These are phyloP conservation scores for Alaudala cheleensis DNA, from an alignment of 2,113 vertebrate species.

Conservation along the genomic window DNA sequence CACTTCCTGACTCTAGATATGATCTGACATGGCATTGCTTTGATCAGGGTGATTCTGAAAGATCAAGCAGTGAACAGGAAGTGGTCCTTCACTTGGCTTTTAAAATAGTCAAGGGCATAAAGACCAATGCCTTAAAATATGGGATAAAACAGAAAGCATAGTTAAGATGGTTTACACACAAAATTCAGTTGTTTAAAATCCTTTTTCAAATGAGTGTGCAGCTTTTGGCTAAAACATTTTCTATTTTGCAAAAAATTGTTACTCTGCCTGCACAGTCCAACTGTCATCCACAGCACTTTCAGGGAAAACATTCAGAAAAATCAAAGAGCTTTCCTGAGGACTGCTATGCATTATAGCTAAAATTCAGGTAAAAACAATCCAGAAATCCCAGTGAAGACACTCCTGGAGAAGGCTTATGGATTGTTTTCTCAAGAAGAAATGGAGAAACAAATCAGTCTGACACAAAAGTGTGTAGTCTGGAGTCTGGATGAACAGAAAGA, in stretches of 20 bases:
- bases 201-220: background rate
- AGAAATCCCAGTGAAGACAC: background rate
- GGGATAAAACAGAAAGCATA: background rate
- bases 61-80: background rate
- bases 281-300: background rate
- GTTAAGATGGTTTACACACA: background rate
- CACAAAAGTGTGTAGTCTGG: background rate
- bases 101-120: background rate
- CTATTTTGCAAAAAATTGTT: background rate
- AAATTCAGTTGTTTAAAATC: background rate
- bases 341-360: background rate
- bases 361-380: background rate
- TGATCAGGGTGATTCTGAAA: background rate
- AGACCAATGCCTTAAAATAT: background rate
- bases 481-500: background rate
- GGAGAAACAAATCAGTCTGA: background rate
- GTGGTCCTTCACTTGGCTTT: background rate
- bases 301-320: background rate
- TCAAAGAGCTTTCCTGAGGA: rapidly evolving
- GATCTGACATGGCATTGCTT: background rate
- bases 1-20: background rate
- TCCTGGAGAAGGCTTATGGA: background rate
- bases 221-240: background rate
- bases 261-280: background rate
- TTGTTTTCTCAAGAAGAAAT: background rate